A percentile compares a stretch with the other conserved stretches of the same genome.
These are phyloP conservation scores for Disparrhopalites patrizii DNA, from an alignment of 2,888 invertebrate genomes.

Conservation along the genomic window DNA sequence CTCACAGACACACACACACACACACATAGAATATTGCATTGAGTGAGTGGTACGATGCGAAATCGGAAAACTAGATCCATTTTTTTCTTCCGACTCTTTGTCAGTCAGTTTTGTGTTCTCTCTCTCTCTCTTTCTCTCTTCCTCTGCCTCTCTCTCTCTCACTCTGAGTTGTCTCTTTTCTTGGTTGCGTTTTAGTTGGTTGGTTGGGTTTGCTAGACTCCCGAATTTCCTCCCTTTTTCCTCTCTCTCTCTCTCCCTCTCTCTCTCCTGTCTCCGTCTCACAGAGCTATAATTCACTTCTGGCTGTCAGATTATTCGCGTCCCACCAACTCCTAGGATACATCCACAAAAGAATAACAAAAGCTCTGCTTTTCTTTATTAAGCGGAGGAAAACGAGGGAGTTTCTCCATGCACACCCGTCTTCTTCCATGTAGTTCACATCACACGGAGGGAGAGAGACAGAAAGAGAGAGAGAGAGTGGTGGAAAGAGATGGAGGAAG, in stretches of 20 bases:
- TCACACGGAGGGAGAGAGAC: too few relatives aligned
- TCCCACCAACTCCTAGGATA: constrained; percentile 44
- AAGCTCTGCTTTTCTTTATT: constrained; percentile 47
- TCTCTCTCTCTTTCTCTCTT: constrained; percentile 20
- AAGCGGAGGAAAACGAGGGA: constrained; percentile 34
- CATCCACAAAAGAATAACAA: constrained; percentile 48
- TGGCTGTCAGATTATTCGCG: constrained; percentile 49
- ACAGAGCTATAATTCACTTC: constrained; percentile 47
- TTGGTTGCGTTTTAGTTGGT: constrained; percentile 28
- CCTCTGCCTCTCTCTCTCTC: constrained; percentile 21
- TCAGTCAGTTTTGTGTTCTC: constrained; percentile 29
- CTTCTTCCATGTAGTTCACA: neutral
- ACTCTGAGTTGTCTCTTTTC: constrained; percentile 12
- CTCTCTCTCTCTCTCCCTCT: constrained; percentile 18
- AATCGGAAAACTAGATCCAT: constrained; percentile 30
- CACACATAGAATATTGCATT: constrained; percentile 1
- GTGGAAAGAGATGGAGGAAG: too few relatives aligned
- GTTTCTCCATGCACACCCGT: constrained; percentile 10
- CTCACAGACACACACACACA: neutral
- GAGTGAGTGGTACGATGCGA: constrained; percentile 24
- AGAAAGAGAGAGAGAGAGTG: too few relatives aligned
- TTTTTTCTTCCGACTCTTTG: constrained; percentile 27
- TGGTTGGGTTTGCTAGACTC: constrained; percentile 23
- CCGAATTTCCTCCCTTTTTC: constrained; percentile 28
- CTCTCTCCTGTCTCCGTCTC: constrained; percentile 29